phyloP scores from a whole-genome alignment of 2,888 invertebrate genomes.

The Folsomia candida region DNA sequence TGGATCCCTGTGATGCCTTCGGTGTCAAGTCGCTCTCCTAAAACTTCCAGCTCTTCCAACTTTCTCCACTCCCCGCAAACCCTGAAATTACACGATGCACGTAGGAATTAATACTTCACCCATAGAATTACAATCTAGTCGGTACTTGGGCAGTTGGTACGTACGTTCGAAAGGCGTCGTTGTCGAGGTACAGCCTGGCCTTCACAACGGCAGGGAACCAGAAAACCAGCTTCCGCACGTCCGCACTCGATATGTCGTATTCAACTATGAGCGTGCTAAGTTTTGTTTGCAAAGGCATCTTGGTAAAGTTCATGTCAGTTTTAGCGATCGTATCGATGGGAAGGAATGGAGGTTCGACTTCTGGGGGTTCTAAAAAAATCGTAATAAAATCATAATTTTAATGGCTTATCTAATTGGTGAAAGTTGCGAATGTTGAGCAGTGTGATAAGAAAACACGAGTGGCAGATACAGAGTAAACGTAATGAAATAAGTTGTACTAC shows the following conservation, averaged over 20 bases:
- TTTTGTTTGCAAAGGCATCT: constrained; percentile 15
- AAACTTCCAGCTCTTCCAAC: constrained; percentile 35
- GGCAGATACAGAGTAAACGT: too few species aligned
- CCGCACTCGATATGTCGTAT: constrained; percentile 32
- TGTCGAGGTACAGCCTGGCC: constrained; percentile 30
- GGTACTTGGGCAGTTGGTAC: background rate
- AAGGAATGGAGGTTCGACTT: constrained; percentile 31
- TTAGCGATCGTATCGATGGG: constrained; percentile 33
- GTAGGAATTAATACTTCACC: background rate
- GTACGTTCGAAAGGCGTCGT: constrained; percentile 24
- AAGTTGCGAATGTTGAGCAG: too few species aligned
- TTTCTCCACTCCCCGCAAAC: constrained; percentile 35
- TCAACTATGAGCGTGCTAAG: constrained; percentile 25
- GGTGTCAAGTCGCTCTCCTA: constrained; percentile 33
- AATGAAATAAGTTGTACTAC: too few species aligned
- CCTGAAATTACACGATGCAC: background rate
- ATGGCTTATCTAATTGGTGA: too few species aligned
- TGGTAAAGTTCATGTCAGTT: constrained; percentile 22
- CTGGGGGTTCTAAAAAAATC: too few species aligned
- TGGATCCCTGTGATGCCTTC: constrained; percentile 33
- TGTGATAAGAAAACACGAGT: too few species aligned
- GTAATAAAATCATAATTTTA: too few species aligned
- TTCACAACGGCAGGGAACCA: constrained; percentile 37
- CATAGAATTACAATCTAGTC: background rate
- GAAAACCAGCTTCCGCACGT: constrained; percentile 28